phyloP scores from a whole-genome alignment of 1,140 invertebrate genomes.

The Papilio glaucus region DNA sequence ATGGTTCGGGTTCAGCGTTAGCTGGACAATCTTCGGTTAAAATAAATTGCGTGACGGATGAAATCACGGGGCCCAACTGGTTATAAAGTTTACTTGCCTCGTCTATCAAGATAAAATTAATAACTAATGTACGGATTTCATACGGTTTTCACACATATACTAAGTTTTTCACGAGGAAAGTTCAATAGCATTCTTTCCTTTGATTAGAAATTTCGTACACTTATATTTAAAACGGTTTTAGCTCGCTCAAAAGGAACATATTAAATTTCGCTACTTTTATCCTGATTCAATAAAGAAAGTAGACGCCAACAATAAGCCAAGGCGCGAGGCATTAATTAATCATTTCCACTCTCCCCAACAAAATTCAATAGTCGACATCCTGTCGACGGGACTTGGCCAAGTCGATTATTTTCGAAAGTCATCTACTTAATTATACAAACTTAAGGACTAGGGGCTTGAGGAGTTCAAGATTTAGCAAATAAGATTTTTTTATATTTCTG shows the following conservation, averaged over 20 bases:
- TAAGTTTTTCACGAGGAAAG: no score
- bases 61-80: no score
- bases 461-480: background rate
- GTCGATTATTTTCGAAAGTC: constrained; percentile 39
- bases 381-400: constrained; percentile 33
- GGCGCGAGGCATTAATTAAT: constrained; percentile 37
- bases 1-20: no score
- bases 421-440: constrained; percentile 39
- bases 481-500: background rate
- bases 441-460: constrained; percentile 20
- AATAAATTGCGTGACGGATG: no score
- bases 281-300: constrained; percentile 32
- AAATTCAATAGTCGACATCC: constrained; percentile 36
- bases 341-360: constrained; percentile 34
- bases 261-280: constrained; percentile 32
- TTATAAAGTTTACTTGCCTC: no score
- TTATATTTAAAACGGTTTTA: no score
- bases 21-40: no score
- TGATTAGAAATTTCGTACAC: background rate
- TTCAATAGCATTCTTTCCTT: no score
- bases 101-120: no score
- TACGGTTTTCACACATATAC: no score
- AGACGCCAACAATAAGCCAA: constrained; percentile 28
- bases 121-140: no score
- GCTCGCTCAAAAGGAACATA: background rate